These are phyloP conservation scores for Orchesellides sinensis DNA, from an alignment of 2,888 invertebrate species.

Conservation along the genomic window DNA sequence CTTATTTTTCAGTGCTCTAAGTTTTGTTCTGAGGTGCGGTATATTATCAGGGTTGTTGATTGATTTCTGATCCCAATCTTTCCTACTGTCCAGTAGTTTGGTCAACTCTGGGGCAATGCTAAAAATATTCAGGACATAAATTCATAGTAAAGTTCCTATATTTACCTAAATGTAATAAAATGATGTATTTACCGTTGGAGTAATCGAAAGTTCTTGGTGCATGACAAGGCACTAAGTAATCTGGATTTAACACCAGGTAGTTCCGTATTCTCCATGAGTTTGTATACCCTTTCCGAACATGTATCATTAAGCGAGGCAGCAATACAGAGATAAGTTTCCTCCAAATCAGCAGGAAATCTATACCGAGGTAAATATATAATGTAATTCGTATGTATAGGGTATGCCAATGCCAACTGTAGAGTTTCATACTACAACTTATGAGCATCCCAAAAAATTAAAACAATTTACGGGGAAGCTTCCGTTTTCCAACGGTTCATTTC, in stretches of 20 bases:
- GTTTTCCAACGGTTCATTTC: constrained; percentile 23
- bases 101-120: no score
- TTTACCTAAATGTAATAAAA: no score
- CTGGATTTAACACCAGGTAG: not conserved
- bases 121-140: no score
- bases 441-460: not conserved
- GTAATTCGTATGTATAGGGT: not conserved
- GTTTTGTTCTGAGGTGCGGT: no score
- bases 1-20: no score
- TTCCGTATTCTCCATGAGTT: constrained; percentile 4
- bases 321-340: constrained; percentile 40
- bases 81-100: no score
- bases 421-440: no score
- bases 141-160: not conserved
- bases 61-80: no score
- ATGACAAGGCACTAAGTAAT: not conserved
- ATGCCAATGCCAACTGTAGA: no score
- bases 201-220: not conserved
- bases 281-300: constrained; percentile 19
- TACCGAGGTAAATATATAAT: not conserved
- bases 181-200: constrained; percentile 1
- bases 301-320: constrained; percentile 20
- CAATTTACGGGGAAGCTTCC: constrained; percentile 20
- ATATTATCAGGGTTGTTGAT: no score
- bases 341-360: constrained; percentile 38